Conservation (phyloP, 2,888 invertebrate species). For the Andrena hattorfiana region DNA sequence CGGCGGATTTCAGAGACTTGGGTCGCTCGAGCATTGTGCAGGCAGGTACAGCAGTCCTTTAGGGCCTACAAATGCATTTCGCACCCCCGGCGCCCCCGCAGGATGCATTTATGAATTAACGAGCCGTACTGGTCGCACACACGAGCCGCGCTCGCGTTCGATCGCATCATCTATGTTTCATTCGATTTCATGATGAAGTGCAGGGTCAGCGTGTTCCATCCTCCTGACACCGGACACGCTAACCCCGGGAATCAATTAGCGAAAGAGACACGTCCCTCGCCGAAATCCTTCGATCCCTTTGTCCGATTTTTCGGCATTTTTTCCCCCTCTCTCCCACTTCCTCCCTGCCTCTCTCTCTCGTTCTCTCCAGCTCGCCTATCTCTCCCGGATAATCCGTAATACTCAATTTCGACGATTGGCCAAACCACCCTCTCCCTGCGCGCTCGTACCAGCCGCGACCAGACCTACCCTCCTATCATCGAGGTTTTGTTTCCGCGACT, state of each 20-base stretch:
- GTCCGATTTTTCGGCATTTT: constrained; percentile 58
- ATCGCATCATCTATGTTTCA: constrained; percentile 83
- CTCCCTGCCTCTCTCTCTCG: constrained; percentile 13
- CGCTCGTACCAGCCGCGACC: constrained; percentile 76
- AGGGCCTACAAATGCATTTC: constrained; percentile 70
- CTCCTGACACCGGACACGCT: constrained; percentile 61
- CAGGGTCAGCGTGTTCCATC: constrained; percentile 68
- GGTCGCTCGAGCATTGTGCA: constrained; percentile 54
- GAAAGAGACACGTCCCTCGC: constrained; percentile 72
- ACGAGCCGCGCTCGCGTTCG: constrained; percentile 47
- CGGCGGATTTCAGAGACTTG: constrained; percentile 38
- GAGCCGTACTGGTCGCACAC: constrained; percentile 69
- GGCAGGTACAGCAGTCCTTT: constrained; percentile 53
- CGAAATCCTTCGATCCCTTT: constrained; percentile 72
- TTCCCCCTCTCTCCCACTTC: neutral
- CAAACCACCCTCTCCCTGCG: constrained; percentile 78
- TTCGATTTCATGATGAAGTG: constrained; percentile 78
- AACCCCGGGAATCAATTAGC: constrained; percentile 73
- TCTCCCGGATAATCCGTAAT: constrained; percentile 80
- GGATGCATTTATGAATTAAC: constrained; percentile 81
- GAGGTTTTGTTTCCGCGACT: constrained; percentile 80
- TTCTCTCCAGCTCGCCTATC: constrained; percentile 43
- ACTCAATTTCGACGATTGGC: constrained; percentile 83
- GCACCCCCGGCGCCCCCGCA: constrained; percentile 69
- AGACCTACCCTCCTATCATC: constrained; percentile 68